These are phyloP conservation scores for Lutraria lutraria DNA, from an alignment of 2,888 invertebrate species.

Conservation along the genomic window DNA sequence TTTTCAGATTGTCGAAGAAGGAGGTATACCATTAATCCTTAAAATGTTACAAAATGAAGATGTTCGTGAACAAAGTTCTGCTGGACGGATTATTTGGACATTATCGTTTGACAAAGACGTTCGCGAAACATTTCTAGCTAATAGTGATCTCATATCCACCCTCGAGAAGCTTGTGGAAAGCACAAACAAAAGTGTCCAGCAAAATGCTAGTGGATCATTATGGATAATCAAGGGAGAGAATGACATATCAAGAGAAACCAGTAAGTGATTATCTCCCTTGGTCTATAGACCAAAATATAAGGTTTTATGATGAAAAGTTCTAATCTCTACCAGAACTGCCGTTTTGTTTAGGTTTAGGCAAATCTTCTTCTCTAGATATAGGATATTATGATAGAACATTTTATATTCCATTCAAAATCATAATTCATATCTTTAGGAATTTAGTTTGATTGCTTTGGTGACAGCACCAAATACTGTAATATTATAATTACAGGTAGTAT, in stretches of 20 bases:
- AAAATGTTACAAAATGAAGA: slow-evolving; percentile 77
- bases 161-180: slow-evolving; percentile 76
- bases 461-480: too few species aligned
- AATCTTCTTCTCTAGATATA: too few species aligned
- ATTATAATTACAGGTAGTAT: too few species aligned
- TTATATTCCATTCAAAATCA: too few species aligned
- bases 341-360: too few species aligned
- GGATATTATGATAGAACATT: too few species aligned
- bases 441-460: too few species aligned
- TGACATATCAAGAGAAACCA: slow-evolving; percentile 69
- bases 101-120: slow-evolving; percentile 82
- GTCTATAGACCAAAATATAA: too few species aligned
- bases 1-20: slow-evolving; percentile 80
- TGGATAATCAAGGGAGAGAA: slow-evolving; percentile 82
- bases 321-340: too few species aligned
- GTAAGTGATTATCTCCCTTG: slow-evolving; percentile 55
- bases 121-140: slow-evolving; percentile 73
- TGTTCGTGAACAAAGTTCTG: slow-evolving; percentile 77
- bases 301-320: too few species aligned
- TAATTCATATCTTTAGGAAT: too few species aligned
- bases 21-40: slow-evolving; percentile 76
- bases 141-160: slow-evolving; percentile 73
- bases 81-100: slow-evolving; percentile 81
- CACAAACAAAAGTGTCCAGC: slow-evolving; percentile 76
- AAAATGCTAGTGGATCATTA: slow-evolving; percentile 78